phyloP scores from a whole-genome alignment of 2,797 vertebrate species.

The Cichlasoma orientale region DNA sequence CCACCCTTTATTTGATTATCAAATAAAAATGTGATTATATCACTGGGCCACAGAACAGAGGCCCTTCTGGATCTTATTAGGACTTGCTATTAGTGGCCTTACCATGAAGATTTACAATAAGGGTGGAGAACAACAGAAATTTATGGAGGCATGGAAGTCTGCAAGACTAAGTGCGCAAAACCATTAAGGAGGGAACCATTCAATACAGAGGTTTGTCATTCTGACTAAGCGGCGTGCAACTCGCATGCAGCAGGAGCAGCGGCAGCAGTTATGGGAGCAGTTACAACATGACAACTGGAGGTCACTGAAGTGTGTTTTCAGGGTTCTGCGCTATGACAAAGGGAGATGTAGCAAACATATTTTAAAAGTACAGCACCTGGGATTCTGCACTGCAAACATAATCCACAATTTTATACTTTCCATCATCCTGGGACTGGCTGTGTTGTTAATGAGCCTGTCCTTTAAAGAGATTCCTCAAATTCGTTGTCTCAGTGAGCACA shows the following conservation, averaged over 20 bases:
- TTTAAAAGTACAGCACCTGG: neutral
- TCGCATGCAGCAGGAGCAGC: conserved; percentile 37
- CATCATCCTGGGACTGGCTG: neutral
- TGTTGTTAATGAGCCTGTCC: conserved; percentile 2
- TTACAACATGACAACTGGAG: conserved; percentile 26
- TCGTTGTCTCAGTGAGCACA: neutral
- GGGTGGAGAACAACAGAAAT: conserved; percentile 76
- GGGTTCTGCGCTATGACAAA: conserved; percentile 9
- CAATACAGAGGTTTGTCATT: conserved; percentile 70
- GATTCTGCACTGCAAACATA: neutral
- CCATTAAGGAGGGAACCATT: conserved; percentile 74
- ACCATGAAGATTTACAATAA: conserved; percentile 72
- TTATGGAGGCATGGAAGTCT: conserved; percentile 69
- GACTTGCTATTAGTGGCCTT: conserved; percentile 73
- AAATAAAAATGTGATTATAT: conserved; percentile 81
- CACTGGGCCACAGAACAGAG: conserved; percentile 74
- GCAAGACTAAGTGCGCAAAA: conserved; percentile 69
- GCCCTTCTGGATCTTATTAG: conserved; percentile 77
- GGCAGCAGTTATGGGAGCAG: conserved; percentile 29
- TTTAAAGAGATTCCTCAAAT: neutral
- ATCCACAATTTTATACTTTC: conserved; percentile 2
- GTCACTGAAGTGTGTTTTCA: conserved; percentile 38
- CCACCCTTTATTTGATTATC: conserved; percentile 80
- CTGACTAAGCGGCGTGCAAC: conserved; percentile 45
- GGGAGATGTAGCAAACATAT: conserved; percentile 10